A percentile compares a stretch with the other conserved stretches of the same genome.
phyloP scores from a whole-genome alignment of 2,113 vertebrate genomes.

The Megaceryle maxima region DNA sequence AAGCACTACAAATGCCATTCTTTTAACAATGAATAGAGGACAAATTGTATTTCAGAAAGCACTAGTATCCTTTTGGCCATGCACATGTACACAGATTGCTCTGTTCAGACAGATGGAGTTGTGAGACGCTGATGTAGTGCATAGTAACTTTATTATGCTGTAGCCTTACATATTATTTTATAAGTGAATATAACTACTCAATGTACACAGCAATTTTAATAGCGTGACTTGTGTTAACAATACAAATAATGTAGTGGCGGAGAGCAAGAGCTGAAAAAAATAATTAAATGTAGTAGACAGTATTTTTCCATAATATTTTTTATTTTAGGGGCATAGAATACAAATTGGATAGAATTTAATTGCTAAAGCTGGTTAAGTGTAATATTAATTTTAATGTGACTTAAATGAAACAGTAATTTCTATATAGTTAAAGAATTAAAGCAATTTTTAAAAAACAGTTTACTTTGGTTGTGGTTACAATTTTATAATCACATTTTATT shows the following conservation, averaged over 20 bases:
- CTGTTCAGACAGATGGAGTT: background rate
- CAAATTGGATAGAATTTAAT: background rate
- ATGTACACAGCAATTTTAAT: background rate
- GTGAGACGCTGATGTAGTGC: background rate
- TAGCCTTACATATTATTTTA: background rate
- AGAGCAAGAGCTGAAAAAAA: background rate
- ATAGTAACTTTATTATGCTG: background rate
- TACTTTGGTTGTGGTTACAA: background rate
- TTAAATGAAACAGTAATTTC: background rate
- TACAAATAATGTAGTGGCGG: background rate
- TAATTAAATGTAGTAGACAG: background rate
- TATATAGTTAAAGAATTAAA: background rate
- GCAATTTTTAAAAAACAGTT: background rate
- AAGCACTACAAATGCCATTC: background rate
- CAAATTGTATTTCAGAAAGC: background rate
- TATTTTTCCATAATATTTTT: background rate
- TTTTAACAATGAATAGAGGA: background rate
- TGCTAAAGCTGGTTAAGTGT: background rate
- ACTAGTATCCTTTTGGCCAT: background rate
- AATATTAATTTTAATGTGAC: background rate
- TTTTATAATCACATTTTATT: background rate
- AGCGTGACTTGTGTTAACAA: background rate
- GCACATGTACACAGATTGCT: background rate
- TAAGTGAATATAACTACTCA: background rate
- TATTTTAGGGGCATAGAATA: background rate